Evolutionary conservation across 2,113 vertebrate genomes (phyloP).

Genomic region (Aphyosemion australe): DNA sequence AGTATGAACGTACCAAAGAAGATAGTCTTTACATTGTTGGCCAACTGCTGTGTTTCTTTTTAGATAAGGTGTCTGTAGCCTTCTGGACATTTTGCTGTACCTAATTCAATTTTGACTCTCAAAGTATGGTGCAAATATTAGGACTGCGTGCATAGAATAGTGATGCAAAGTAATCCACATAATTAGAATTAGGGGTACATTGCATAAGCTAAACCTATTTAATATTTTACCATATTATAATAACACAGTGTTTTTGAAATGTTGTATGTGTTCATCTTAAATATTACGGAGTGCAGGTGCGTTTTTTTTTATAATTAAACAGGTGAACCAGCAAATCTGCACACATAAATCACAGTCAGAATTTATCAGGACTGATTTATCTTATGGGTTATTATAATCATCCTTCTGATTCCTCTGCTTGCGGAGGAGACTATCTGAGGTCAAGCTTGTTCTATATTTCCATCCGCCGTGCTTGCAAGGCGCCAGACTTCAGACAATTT

Average conservation of each 20-base stretch:
- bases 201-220: too few relatives aligned
- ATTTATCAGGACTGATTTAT: slow-evolving; percentile 33
- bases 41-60: neutral
- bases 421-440: slow-evolving; percentile 10
- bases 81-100: too few relatives aligned
- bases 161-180: too few relatives aligned
- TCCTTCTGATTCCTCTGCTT: slow-evolving; percentile 39
- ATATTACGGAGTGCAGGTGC: slow-evolving; percentile 3
- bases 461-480: slow-evolving; percentile 26
- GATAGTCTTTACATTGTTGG: too few relatives aligned
- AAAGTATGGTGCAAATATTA: too few relatives aligned
- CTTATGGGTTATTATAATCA: slow-evolving; percentile 50
- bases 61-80: too few relatives aligned
- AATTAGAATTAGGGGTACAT: too few relatives aligned
- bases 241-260: too few relatives aligned
- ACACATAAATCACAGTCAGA: slow-evolving; percentile 24
- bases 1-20: too few relatives aligned
- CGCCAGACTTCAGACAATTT: slow-evolving; percentile 49
- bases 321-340: slow-evolving; percentile 17
- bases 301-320: slow-evolving; percentile 31
- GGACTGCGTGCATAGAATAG: too few relatives aligned
- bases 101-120: too few relatives aligned
- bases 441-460: slow-evolving; percentile 45
- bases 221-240: too few relatives aligned
- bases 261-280: neutral